These are phyloP conservation scores for Melangyna quadrimaculata DNA, from an alignment of 2,888 invertebrate species.

Conservation along the genomic window DNA sequence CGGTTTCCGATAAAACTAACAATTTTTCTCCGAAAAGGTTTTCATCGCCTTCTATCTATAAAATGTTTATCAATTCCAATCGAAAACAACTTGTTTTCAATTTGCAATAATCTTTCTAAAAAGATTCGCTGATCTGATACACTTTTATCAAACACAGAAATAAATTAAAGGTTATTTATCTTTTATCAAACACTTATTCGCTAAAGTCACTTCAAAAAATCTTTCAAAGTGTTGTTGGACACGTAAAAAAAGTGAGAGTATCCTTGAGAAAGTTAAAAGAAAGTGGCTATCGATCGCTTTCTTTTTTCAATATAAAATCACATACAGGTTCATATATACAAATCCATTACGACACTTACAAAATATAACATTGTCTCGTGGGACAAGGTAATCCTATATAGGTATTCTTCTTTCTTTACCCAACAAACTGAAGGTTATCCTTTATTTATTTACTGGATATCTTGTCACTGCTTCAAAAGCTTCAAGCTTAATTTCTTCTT, in stretches of 20 bases:
- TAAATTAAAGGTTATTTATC: neutral
- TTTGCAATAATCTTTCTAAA: neutral
- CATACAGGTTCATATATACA: neutral
- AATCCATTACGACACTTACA: constrained; percentile 36
- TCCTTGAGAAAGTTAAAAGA: constrained; percentile 55
- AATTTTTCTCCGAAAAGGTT: too few species aligned
- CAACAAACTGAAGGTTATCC: neutral
- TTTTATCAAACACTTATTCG: neutral
- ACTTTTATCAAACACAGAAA: neutral
- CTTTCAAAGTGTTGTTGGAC: neutral
- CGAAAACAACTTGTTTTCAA: neutral
- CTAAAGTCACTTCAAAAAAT: neutral
- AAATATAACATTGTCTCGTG: constrained; percentile 44
- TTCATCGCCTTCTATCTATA: neutral
- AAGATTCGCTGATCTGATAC: too few species aligned
- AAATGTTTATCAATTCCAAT: neutral
- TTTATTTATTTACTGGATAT: neutral
- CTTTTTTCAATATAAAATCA: constrained; percentile 1
- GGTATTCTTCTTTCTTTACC: neutral
- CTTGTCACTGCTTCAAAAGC: neutral
- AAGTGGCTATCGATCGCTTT: constrained; percentile 34
- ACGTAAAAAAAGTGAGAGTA: constrained; percentile 29
- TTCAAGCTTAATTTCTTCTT: neutral
- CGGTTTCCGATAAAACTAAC: too few species aligned
- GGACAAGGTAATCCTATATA: neutral